A percentile compares a stretch with the other conserved stretches of the same genome.
Evolutionary conservation across 2,888 invertebrate genomes (phyloP).

Genomic region (Anodontia alba): DNA sequence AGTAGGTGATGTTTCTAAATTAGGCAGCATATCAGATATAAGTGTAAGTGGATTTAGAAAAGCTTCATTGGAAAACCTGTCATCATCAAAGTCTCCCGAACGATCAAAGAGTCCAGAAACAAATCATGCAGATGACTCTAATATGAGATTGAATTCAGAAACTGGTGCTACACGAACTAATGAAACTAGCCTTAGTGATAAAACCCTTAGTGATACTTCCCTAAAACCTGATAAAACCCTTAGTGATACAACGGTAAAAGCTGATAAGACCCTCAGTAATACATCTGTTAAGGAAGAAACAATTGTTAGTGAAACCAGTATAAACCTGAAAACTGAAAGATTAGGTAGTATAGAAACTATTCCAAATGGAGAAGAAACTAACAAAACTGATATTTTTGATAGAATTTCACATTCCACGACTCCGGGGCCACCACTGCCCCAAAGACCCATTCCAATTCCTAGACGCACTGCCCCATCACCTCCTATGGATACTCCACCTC

Average conservation of each 20-base stretch:
- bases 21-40: slow-evolving; percentile 61
- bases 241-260: not conserved
- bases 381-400: not conserved
- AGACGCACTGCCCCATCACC: slow-evolving; percentile 54
- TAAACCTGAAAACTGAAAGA: not conserved
- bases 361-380: not conserved
- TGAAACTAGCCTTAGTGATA: not conserved
- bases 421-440: slow-evolving; percentile 7
- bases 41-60: slow-evolving; percentile 63
- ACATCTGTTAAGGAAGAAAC: not conserved
- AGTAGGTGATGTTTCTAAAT: slow-evolving; percentile 60
- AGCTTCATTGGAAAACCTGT: slow-evolving; percentile 51
- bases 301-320: not conserved
- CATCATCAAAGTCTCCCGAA: slow-evolving; percentile 21
- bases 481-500: slow-evolving; percentile 49
- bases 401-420: slow-evolving; percentile 15
- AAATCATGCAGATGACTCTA: not conserved
- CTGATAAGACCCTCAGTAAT: not conserved
- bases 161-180: not conserved
- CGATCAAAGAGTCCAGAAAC: slow-evolving; percentile 25
- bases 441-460: slow-evolving; percentile 50
- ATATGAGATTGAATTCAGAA: not conserved
- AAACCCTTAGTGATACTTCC: not conserved
- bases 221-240: not conserved
- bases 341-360: not conserved